Evolutionary conservation across 2,113 vertebrate species (phyloP), one percentile per base, ranked within the genome.

Genomic region (Galeopterus variegatus): DNA sequence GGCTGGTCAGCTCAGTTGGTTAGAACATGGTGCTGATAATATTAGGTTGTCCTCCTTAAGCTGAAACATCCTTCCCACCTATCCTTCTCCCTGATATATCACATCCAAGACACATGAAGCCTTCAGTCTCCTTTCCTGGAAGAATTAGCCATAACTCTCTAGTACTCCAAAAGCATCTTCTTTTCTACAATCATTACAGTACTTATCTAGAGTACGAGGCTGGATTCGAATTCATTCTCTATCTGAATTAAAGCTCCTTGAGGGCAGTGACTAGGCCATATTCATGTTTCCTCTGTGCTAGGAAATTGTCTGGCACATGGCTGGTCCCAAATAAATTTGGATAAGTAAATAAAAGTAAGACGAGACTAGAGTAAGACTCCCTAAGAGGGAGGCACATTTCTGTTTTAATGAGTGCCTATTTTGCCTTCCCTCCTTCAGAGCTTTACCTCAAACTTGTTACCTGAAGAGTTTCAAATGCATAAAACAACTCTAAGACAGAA

Each of bases 271-370:
- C 15, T 48, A 67, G 21, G 54, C 65, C 11, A 13, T 23, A 76
- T 33, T 88, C 28, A 36, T 26, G 70, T 45, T 85, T 96, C 36
- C 64, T 91, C n/a, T 67, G n/a, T 28, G 33, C 18, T n/a, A 90
- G 80, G 58, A 89, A 90, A 95, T 14, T 31, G 28, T 11, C 45
- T 87, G 19, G 52, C 33, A 67, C 26, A 70, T 13, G 48, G 92
- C 0, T 77, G 70, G 65, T 48, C 64, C 75, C 87, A 41, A 58
- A 69, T 33, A 56, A 77, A 83, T 48, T 24, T 60, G 75, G 15
- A 56, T 80, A 81, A 87, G 54, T 73, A 75, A 92, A 24, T 84
- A 36, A 93, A 89, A 95, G 58, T 56, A 96, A 90, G 24, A 93
- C 76, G 75, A 93, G 58, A 88, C 6, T 77, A 52, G 52, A 88